phyloP scores from a whole-genome alignment of 2,888 invertebrate species.

The Xestia ashworthii region DNA sequence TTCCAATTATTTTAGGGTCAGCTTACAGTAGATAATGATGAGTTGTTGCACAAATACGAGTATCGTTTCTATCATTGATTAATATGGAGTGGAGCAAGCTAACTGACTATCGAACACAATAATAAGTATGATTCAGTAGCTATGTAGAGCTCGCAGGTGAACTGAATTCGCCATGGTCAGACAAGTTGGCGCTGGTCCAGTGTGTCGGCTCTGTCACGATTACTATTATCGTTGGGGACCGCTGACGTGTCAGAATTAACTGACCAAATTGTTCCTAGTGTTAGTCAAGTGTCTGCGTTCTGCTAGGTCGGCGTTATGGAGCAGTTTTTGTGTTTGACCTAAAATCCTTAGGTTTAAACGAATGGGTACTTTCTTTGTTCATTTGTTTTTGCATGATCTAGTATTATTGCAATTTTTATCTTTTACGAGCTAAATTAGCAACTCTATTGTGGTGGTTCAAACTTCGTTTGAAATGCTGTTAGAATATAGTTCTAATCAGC shows the following conservation, averaged over 20 bases:
- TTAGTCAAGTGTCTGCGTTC: slow-evolving; percentile 19
- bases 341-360: neutral
- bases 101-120: slow-evolving; percentile 18
- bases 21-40: too few species aligned
- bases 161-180: slow-evolving; percentile 68
- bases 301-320: slow-evolving; percentile 17
- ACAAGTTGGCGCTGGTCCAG: slow-evolving; percentile 76
- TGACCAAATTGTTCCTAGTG: slow-evolving; percentile 31
- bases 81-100: neutral
- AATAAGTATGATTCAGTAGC: slow-evolving; percentile 16
- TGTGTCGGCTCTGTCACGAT: slow-evolving; percentile 67
- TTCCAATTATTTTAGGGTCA: too few species aligned
- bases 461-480: too few species aligned
- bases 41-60: neutral
- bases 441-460: too few species aligned
- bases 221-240: slow-evolving; percentile 63
- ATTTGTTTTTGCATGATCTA: neutral
- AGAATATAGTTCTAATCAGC: too few species aligned
- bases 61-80: neutral
- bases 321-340: slow-evolving; percentile 8
- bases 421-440: too few species aligned
- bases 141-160: slow-evolving; percentile 66
- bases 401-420: too few species aligned
- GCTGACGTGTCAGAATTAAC: slow-evolving; percentile 57
- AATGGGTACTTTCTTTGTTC: neutral